Base-by-base conservation (phyloP, 1,140 invertebrate genomes). In the Aphaenogaster rudis region DNA sequence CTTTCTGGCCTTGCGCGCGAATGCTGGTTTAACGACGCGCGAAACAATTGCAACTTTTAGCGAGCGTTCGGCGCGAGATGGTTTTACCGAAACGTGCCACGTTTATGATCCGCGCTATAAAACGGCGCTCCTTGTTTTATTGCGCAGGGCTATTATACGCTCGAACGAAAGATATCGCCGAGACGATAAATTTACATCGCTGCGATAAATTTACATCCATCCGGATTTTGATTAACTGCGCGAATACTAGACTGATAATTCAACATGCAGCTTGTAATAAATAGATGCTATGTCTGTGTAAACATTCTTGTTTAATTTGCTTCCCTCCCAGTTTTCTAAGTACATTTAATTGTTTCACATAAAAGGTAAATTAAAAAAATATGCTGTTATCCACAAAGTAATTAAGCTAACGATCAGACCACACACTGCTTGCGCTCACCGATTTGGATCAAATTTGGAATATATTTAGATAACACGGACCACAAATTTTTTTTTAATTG, bases 41-140 rank as follows among this genome's bases (percentile, higher is more conserved):
- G 64, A 71, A 66, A 81, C 48, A 42, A 79, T 79, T 52, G 84
- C 15, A 45, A 54, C 45, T 80, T 67, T 52, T n/a, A 28, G 61
- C 17, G 77, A 42, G 63, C n/a, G 57, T 17, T 36, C 59, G 28
- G 39, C 39, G 66, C 67, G 67, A 82, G 13, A 28, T 11, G 17
- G 9, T 52, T 82, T 82, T 59, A 82, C 69, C 36, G 36, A 82
- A 74, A 82, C 36, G 15, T 36, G 13, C 33, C n/a, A 39, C 36
- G 64, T 80, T 81, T 57, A 71, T 13, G 33, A 42, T 45, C 39
- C 28, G 39, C 63, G 48, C 76, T 78, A 21, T 78, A 69, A 80
- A 80, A 54, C 64, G 39, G 8, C 1, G 21, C 15, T 45, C 28
- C 57, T 59, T 59, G 66, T 48, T 7, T 36, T 72, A 69, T 69